Base-by-base conservation (phyloP, 2,797 vertebrate species). In the Girardinus metallicus region DNA sequence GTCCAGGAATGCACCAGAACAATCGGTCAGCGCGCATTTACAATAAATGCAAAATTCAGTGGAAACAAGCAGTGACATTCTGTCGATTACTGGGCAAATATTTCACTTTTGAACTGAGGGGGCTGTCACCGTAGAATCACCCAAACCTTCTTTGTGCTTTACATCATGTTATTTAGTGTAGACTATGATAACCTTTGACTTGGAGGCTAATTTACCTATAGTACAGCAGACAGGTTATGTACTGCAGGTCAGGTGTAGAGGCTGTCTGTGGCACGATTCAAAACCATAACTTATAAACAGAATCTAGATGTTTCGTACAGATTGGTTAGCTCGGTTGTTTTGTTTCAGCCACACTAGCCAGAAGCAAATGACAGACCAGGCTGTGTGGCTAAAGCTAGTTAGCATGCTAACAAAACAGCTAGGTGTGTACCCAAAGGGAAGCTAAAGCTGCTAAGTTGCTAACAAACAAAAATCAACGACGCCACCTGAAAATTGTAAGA, bases 381-480 rank as follows among this genome's bases (percentile, higher is more conserved):
- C 8, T 7, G 11, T 4, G n/a, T 57, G 73, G 77, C 31, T 72
- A 72, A 62, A 75, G 80, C 5, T 62, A 79, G 72, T 57, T 46
- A 43, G 21, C 64, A 39, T 43, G 82, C 80, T 80, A 84, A 68
- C 72, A 46, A 77, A 26, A 7, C 29, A 74, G 89, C 80, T 84
- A 86, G 78, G 80, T 75, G 49, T 89, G 88, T 91, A 91, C 86
- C 87, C 82, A 81, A 80, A 51, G 60, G 80, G 82, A 91, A 85
- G 93, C 91, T 93, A 91, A 78, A 53, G 8, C 0, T 81, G 92
- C 93, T 93, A 91, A 83, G 77, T 62, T 8, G 81, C 77, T 85
- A 84, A 10, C 84, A 18, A 18, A 55, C 84, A 18, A 62, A 39
- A 55, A 49, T 44, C 41, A 60, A 51, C 49, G 55, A 55, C 79